phyloP scores from a whole-genome alignment of 2,888 invertebrate species.

The Lasioglossum figueresi region DNA sequence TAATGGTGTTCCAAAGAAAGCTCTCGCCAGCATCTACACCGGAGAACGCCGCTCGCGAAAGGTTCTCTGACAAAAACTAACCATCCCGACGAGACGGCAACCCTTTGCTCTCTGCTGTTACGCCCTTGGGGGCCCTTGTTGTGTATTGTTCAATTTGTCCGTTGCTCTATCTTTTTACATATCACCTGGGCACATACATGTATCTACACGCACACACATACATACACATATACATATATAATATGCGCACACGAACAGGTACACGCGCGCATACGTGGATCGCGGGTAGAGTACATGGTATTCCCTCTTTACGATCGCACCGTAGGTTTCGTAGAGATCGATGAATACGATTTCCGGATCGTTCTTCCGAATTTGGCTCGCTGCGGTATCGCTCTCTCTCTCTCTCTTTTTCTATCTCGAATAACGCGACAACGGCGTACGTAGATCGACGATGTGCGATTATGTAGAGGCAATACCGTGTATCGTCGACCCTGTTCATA shows the following conservation, averaged over 20 bases:
- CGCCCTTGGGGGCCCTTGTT: slow-evolving; percentile 80
- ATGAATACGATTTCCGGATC: background rate
- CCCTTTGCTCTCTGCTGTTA: slow-evolving; percentile 65
- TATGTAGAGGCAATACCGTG: background rate
- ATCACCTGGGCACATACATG: slow-evolving; percentile 47
- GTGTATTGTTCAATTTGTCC: slow-evolving; percentile 81
- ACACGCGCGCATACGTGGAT: slow-evolving; percentile 43
- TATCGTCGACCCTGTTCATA: background rate
- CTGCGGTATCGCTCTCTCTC: background rate
- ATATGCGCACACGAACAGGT: background rate
- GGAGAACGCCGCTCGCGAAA: slow-evolving; percentile 19
- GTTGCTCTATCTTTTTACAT: slow-evolving; percentile 70
- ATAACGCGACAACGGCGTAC: background rate
- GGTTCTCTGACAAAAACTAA: slow-evolving; percentile 64
- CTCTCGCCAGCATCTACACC: background rate
- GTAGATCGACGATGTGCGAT: background rate
- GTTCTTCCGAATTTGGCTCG: background rate
- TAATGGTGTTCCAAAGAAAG: no score
- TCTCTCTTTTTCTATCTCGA: background rate
- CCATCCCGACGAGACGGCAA: slow-evolving; percentile 51
- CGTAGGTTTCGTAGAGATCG: background rate
- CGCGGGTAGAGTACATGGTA: slow-evolving; percentile 24
- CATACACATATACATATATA: slow-evolving; percentile 31
- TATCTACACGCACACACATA: slow-evolving; percentile 21
- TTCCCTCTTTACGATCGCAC: background rate